A percentile compares a stretch with the other conserved stretches of the same genome.
These are phyloP conservation scores for Popillia japonica DNA, from an alignment of 1,140 invertebrate genomes.

Conservation along the genomic window DNA sequence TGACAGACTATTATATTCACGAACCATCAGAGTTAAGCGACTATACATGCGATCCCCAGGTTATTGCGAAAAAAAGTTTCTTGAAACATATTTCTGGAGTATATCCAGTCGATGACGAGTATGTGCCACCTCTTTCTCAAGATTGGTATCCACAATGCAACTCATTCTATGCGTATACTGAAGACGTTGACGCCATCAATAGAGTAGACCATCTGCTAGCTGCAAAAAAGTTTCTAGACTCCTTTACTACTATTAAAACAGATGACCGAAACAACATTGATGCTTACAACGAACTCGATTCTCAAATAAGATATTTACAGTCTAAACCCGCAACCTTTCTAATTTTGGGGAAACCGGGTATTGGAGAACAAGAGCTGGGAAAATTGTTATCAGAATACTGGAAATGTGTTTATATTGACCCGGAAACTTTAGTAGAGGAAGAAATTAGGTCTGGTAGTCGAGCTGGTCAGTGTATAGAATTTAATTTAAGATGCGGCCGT, in stretches of 20 bases:
- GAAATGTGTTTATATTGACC: constrained; percentile 67
- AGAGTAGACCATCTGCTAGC: constrained; percentile 52
- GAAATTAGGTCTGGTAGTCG: constrained; percentile 63
- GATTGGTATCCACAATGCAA: constrained; percentile 56
- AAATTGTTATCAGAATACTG: constrained; percentile 64
- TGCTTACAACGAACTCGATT: constrained; percentile 58
- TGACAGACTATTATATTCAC: constrained; percentile 47
- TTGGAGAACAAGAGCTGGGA: constrained; percentile 62
- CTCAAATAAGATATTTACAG: constrained; percentile 62
- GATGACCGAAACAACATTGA: constrained; percentile 41
- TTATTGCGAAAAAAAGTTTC: constrained; percentile 49
- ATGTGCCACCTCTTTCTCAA: constrained; percentile 30
- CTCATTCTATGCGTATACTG: constrained; percentile 59
- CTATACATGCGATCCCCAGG: constrained; percentile 50
- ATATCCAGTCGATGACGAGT: constrained; percentile 42
- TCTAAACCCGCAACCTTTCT: constrained; percentile 65
- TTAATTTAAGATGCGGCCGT: constrained; percentile 64
- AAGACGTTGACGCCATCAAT: constrained; percentile 58
- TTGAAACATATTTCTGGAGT: constrained; percentile 46
- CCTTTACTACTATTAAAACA: constrained; percentile 36
- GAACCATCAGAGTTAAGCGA: constrained; percentile 43
- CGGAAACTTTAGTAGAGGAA: constrained; percentile 63
- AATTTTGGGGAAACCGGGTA: constrained; percentile 67
- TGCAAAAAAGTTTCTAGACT: constrained; percentile 42
- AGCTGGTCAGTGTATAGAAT: constrained; percentile 64